phyloP scores from a whole-genome alignment of 2,888 invertebrate genomes.

The Taenaris catops region DNA sequence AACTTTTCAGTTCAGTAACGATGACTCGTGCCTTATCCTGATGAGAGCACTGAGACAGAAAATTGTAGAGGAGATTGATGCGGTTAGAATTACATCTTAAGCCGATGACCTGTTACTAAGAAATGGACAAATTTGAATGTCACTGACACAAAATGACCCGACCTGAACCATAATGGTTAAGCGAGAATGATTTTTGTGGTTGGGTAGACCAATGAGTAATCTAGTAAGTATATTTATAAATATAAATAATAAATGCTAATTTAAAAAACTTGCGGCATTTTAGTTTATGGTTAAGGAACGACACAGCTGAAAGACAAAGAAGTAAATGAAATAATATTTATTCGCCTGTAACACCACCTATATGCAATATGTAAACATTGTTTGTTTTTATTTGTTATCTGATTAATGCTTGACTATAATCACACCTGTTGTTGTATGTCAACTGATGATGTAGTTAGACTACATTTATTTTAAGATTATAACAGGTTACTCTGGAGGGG shows the following conservation, averaged over 20 bases:
- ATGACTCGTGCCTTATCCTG: conserved; percentile 65
- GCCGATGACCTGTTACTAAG: conserved; percentile 43
- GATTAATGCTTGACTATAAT: no score
- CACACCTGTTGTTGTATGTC: no score
- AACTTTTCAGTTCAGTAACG: conserved; percentile 38
- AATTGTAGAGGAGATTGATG: conserved; percentile 54
- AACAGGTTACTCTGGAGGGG: no score
- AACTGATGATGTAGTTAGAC: no score
- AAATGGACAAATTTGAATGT: conserved; percentile 44
- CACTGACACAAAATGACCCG: conserved; percentile 38
- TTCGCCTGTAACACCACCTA: no score
- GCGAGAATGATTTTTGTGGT: conserved; percentile 29
- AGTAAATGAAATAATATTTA: no score
- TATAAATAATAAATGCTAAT: not conserved
- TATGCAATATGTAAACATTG: no score
- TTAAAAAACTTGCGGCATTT: no score
- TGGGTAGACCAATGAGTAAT: conserved; percentile 29
- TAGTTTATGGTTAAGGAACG: no score
- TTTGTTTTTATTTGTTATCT: no score
- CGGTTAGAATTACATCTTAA: conserved; percentile 42
- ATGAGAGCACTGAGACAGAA: conserved; percentile 61
- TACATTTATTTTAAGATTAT: no score
- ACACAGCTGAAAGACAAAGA: no score
- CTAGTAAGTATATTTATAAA: not conserved
- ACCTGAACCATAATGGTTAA: conserved; percentile 4